Percentiles rank a stretch among this genome's conserved stretches.
phyloP scores from a whole-genome alignment of 2,797 vertebrate species.

The Sebastes hopkinsi region DNA sequence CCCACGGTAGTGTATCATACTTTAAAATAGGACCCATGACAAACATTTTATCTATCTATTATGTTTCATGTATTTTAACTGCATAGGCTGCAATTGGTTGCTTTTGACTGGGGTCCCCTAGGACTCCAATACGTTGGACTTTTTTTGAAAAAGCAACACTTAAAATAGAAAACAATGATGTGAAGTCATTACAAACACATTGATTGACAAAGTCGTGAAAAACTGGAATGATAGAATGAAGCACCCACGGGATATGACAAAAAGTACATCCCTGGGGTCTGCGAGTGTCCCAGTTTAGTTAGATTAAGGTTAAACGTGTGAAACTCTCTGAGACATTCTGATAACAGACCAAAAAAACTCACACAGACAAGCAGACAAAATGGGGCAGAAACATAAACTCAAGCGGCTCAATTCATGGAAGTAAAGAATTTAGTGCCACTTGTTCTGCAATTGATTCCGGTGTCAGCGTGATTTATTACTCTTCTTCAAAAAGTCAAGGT shows the following conservation, averaged over 20 bases:
- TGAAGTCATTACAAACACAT: neutral
- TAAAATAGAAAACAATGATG: neutral
- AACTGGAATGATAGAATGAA: neutral
- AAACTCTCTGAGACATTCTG: constrained; percentile 6
- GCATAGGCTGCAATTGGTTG: neutral
- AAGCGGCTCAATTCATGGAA: constrained; percentile 29
- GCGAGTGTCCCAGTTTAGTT: neutral
- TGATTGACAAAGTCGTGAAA: neutral
- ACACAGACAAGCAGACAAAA: neutral
- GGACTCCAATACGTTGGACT: neutral
- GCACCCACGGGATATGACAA: neutral
- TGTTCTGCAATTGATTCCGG: constrained; percentile 52
- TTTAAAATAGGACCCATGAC: neutral
- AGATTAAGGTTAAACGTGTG: neutral
- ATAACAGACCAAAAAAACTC: neutral
- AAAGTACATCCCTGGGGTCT: neutral
- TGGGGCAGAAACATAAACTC: constrained; percentile 21
- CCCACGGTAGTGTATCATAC: neutral
- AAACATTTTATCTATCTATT: neutral
- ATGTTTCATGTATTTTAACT: neutral
- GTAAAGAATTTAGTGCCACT: constrained; percentile 47
- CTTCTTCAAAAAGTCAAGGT: constrained; percentile 58
- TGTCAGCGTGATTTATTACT: constrained; percentile 51
- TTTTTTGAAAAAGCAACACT: neutral
- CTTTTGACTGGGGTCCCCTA: neutral